Base-by-base conservation (phyloP, 2,888 invertebrate genomes). In the Torymus auratus region DNA sequence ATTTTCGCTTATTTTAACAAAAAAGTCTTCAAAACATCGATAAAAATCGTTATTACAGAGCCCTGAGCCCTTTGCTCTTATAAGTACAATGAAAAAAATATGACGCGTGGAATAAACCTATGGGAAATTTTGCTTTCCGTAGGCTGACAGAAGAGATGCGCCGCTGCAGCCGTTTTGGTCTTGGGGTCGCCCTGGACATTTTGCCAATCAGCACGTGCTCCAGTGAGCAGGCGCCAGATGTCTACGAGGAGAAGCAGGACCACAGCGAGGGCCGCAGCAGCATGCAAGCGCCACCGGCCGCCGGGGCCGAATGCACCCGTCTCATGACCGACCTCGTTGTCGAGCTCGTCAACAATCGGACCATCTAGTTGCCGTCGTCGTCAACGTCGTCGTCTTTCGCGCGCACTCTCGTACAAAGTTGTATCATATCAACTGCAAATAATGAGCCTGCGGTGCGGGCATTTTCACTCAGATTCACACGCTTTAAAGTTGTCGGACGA, bases 201-300 rank as follows among this genome's bases (percentile, higher is more conserved):
- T 93, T 94, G 83, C 95, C 95, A 0, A 95, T 95, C 68, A 94
- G 93, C 87, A 95, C 94, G 0, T 95, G 95, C 81, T 93, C 94
- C 71, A 94, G 94, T 68, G 93, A 94, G 74, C 94, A 95, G 86
- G 95, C 95, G 0, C 95, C 95, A 0, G 95, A 95, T 86, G 90
- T 95, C 80, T 95, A 95, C 86, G 89, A 91, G 71, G 88, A 86
- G 87, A 41, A 86, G n/a, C 88, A 89, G 58, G 85, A 85, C 12
- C 86, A 87, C 52, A 89, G 91, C 67, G 89, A 89, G 71, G 84
- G 85, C 14, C 89, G 91, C 52, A 91, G 89, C 60, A 88, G 90
- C 12, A 90, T 91, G 84, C 41, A 41, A 41, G 92, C 91, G 84
- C 92, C 92, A 70, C 93, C 92, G 68, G 92, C 92, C 82, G 91